These are phyloP conservation scores for Epistrophe eligans DNA, from an alignment of 2,888 invertebrate genomes.

Conservation along the genomic window DNA sequence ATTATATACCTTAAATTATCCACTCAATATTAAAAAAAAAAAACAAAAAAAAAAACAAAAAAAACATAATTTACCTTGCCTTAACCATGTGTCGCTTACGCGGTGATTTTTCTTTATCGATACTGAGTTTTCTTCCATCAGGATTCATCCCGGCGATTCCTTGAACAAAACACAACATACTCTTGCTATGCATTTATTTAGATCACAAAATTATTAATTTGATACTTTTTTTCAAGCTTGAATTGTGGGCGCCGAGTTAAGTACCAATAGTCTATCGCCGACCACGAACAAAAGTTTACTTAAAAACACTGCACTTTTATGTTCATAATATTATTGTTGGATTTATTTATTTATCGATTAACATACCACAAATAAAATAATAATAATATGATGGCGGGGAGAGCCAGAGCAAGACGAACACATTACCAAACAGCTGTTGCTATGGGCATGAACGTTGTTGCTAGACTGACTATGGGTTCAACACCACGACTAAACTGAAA, in stretches of 20 bases:
- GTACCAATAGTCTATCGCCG: neutral
- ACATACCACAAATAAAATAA: slow-evolving; percentile 8
- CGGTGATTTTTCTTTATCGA: slow-evolving; percentile 53
- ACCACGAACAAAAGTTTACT: slow-evolving; percentile 47
- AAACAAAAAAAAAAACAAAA: no score
- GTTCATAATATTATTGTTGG: slow-evolving; percentile 38
- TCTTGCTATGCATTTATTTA: slow-evolving; percentile 70
- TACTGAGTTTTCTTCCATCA: slow-evolving; percentile 68
- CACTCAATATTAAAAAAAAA: no score
- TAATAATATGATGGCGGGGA: neutral
- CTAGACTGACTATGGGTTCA: slow-evolving; percentile 65
- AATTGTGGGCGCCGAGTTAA: neutral
- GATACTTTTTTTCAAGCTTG: neutral
- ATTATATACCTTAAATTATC: no score
- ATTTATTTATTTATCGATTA: slow-evolving; percentile 50
- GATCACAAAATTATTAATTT: slow-evolving; percentile 27
- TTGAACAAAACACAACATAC: slow-evolving; percentile 77
- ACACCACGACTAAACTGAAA: slow-evolving; percentile 54
- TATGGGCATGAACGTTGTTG: slow-evolving; percentile 60
- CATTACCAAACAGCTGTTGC: slow-evolving; percentile 51
- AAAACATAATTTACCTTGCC: slow-evolving; percentile 67
- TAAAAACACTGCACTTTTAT: slow-evolving; percentile 49
- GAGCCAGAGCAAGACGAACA: neutral
- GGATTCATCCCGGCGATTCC: slow-evolving; percentile 77
- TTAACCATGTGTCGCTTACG: slow-evolving; percentile 68